phyloP scores from a whole-genome alignment of 2,797 vertebrate genomes.

The Balearica regulorum region DNA sequence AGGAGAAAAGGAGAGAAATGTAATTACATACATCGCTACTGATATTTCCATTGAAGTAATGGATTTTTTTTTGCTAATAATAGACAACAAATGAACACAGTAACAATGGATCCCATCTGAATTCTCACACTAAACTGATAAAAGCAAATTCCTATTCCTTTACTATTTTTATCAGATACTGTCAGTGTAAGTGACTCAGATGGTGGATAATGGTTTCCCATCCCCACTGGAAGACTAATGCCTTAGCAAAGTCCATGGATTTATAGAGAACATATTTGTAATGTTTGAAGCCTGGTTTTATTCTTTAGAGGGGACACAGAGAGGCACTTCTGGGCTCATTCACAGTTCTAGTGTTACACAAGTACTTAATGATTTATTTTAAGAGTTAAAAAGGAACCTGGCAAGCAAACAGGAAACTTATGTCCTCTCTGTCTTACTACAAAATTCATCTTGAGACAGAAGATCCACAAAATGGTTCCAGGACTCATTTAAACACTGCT shows the following conservation, averaged over 20 bases:
- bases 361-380: not conserved
- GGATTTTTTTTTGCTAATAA: constrained; percentile 7
- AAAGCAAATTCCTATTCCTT: not conserved
- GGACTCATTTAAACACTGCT: not conserved
- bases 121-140: not conserved
- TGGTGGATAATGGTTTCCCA: not conserved
- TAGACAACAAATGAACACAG: not conserved
- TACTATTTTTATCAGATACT: not conserved
- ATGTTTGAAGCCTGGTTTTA: not conserved
- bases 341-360: not conserved
- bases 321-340: not conserved
- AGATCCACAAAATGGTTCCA: not conserved
- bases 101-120: not conserved
- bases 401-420: not conserved
- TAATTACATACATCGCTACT: not conserved
- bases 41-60: not conserved
- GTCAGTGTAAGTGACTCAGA: not conserved
- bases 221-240: not conserved
- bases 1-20: not conserved
- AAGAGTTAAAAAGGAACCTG: not conserved
- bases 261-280: not conserved
- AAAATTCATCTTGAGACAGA: not conserved
- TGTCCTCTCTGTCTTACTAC: not conserved
- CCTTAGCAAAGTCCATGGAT: not conserved
- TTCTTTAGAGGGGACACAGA: not conserved